Evolutionary conservation across 2,797 vertebrate genomes (phyloP), one percentile per base, ranked within the genome.

Genomic region (Semotilus atromaculatus): DNA sequence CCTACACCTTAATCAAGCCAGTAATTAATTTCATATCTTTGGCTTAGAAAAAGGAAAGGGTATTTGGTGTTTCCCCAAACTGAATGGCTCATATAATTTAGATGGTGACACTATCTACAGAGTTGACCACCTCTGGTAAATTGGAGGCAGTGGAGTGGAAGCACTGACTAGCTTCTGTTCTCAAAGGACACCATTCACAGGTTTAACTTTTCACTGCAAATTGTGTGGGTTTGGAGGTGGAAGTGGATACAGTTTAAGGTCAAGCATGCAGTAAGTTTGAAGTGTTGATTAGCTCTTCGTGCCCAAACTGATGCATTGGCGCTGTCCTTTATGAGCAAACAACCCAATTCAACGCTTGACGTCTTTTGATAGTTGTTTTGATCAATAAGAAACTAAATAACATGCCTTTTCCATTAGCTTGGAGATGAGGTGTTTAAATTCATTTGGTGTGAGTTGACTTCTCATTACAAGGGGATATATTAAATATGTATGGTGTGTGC

Each of bases 131-230:
- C 94, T 92, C 92, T 91, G 91, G 92, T 94, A 95, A 95, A 96
- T 95, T 95, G 94, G 93, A 95, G 91, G 93, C 94, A 94, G 91
- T 94, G 94, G 93, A 95, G 94, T 95, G 95, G 94, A 95, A 95
- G 94, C 94, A 86, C 91, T 43, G 76, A 90, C 90, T 91, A 71
- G 84, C 88, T 87, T 91, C 90, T 88, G 91, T 91, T 91, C 89
- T 90, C 83, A 45, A 77, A 85, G 80, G 84, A 84, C 40, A 73
- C 29, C 83, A 77, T 77, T 87, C 83, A 86, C 66, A 81, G 85
- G 80, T 87, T 83, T 84, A 85, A 86, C 87, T 87, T 89, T 86
- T 82, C 73, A 72, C 75, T 51, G 73, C 26, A 64, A 66, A 81
- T 84, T 73, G 76, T 60, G 78, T 86, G 81, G 81, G 83, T 81